Conservation (phyloP, 1,140 invertebrate species). For the Nasonia longicornis region DNA sequence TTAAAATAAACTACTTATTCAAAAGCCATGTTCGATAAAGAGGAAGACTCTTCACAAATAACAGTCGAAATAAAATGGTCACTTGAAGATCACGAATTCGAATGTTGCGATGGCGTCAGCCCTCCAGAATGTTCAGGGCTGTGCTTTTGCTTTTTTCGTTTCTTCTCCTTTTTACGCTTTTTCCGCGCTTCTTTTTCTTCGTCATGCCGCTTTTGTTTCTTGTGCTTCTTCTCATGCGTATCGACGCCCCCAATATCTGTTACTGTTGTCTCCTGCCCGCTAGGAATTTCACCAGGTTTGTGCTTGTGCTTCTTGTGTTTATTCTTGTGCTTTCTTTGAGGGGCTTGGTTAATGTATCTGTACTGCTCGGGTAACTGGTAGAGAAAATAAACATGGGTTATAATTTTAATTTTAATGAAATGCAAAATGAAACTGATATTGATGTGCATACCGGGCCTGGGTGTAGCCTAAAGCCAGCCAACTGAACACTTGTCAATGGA, state of each 20-base stretch:
- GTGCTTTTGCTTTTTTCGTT: constrained; percentile 93
- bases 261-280: constrained; percentile 77
- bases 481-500: constrained; percentile 87
- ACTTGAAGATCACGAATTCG: constrained; percentile 70
- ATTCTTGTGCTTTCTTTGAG: constrained; percentile 92
- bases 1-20: constrained; percentile 25
- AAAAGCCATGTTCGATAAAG: constrained; percentile 40
- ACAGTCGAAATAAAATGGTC: constrained; percentile 46
- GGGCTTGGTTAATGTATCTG: constrained; percentile 90
- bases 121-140: constrained; percentile 86
- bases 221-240: constrained; percentile 94
- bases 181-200: constrained; percentile 93
- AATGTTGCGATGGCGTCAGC: constrained; percentile 80
- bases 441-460: constrained; percentile 87
- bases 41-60: constrained; percentile 42
- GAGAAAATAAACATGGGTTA: constrained; percentile 37
- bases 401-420: neutral
- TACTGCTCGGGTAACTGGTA: constrained; percentile 94
- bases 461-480: constrained; percentile 95
- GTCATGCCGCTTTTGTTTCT: constrained; percentile 93
- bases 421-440: constrained; percentile 2
- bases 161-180: constrained; percentile 96
- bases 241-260: constrained; percentile 77
- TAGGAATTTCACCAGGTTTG: constrained; percentile 80
- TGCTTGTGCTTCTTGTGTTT: constrained; percentile 97